Evolutionary conservation across 2,888 invertebrate species (phyloP).

Genomic region (Eilema caniola): DNA sequence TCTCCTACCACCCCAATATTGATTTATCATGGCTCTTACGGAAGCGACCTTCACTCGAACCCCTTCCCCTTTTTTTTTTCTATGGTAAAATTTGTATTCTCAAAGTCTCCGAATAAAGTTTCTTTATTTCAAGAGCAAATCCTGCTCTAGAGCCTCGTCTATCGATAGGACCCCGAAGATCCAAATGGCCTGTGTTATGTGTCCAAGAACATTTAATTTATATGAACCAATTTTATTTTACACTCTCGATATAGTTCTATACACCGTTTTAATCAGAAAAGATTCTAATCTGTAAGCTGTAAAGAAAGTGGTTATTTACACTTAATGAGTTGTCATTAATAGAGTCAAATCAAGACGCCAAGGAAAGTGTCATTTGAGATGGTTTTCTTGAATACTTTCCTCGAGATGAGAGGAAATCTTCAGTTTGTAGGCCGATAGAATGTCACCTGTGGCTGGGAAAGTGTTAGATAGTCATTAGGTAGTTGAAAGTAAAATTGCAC

Average conservation of each 20-base stretch:
- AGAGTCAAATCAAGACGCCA: conserved; percentile 49
- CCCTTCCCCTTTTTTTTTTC: too few relatives aligned
- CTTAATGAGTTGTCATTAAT: conserved; percentile 40
- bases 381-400: conserved; percentile 52
- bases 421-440: conserved; percentile 29
- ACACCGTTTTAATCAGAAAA: conserved; percentile 37
- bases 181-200: too few relatives aligned
- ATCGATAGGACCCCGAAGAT: too few relatives aligned
- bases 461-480: not conserved
- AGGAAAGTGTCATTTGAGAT: conserved; percentile 56
- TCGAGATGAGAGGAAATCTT: conserved; percentile 37
- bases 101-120: too few relatives aligned
- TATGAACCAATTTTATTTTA: too few relatives aligned
- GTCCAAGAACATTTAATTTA: too few relatives aligned
- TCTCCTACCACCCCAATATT: too few relatives aligned
- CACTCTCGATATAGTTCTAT: not conserved
- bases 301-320: conserved; percentile 36
- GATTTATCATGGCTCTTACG: too few relatives aligned
- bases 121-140: too few relatives aligned
- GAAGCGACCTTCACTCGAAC: too few relatives aligned
- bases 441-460: conserved; percentile 6
- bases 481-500: not conserved
- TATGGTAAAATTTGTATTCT: too few relatives aligned
- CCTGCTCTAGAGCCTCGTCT: too few relatives aligned
- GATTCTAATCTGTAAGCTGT: conserved; percentile 28